phyloP scores from a whole-genome alignment of 2,888 invertebrate species.

The Apomyelois bistriatella region DNA sequence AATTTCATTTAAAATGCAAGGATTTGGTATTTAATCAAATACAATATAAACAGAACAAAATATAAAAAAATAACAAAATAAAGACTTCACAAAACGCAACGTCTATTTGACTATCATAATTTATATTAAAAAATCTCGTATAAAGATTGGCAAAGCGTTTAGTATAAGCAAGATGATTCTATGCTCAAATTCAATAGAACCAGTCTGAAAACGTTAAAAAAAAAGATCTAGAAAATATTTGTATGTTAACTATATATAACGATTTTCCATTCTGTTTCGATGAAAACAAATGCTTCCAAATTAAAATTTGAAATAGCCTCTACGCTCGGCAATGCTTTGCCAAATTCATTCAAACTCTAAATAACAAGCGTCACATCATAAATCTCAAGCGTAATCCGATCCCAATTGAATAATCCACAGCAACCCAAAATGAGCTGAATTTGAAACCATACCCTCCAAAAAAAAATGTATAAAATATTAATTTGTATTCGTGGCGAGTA shows the following conservation, averaged over 20 bases:
- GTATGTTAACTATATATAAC: too few species aligned
- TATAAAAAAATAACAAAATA: not conserved
- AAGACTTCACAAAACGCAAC: not conserved
- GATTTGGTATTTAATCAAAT: constrained; percentile 1
- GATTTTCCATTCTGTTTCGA: too few species aligned
- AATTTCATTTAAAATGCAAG: not conserved
- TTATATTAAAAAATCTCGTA: constrained; percentile 5
- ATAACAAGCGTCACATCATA: too few species aligned
- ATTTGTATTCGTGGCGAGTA: constrained; percentile 31
- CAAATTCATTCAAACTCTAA: too few species aligned
- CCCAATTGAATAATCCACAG: not conserved
- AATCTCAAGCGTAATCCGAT: not conserved
- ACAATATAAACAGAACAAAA: not conserved
- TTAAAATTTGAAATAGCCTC: too few species aligned
- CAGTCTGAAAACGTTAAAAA: too few species aligned
- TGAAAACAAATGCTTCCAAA: too few species aligned
- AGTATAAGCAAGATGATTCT: not conserved
- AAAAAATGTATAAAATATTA: not conserved
- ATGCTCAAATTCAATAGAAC: too few species aligned
- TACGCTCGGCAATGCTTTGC: too few species aligned
- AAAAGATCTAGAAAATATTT: too few species aligned
- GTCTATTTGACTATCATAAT: not conserved
- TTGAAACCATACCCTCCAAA: not conserved
- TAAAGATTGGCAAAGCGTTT: too few species aligned
- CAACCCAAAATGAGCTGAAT: not conserved